Base-by-base conservation (phyloP, 1,140 invertebrate species). In the Drosophila sproati region DNA sequence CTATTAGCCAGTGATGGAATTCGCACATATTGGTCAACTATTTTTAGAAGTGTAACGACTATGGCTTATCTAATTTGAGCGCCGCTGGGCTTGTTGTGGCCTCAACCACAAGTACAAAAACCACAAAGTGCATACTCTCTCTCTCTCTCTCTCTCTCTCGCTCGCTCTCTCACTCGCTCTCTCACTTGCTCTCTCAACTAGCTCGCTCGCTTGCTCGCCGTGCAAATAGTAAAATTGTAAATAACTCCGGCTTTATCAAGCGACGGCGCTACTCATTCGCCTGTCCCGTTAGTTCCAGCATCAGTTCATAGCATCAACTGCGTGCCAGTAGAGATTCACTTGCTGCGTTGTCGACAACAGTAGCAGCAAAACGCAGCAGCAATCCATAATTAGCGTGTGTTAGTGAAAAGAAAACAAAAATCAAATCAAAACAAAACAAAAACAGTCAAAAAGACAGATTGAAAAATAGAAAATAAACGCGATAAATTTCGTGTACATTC, bases 291-390 rank as follows among this genome's bases (percentile, higher is more conserved):
- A 60, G 56, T 4, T 59, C 10, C 39, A 28, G 48, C 29, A 50
- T 29, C 48, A 57, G 41, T 7, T 5, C 2, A n/a, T 71, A 70
- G 71, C 71, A 70, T 61, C 71, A 62, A 55, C 31, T 83, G 85
- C 85, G 77, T 89, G 70, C 69, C 73, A 88, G 83, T 88, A 71
- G 70, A 72, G 70, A 77, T 75, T 83, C 56, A 51, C 28, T 54
- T 31, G 72, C 59, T 76, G 82, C 50, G 47, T 31, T 43, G 51
- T 41, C 7, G 43, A 51, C 45, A 54, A 52, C 41, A 51, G 20
- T 20, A 50, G 50, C 20, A 47, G 39, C 39, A 48, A 41, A 39
- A 59, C 29, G 32, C 41, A 20, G 34, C 34, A 48, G 48, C 55
- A 59, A 41, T 31, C 45, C 47, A 45, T 55, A 69, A 71, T 70